phyloP scores from a whole-genome alignment of 2,888 invertebrate genomes.

The Scrobipalpa costella region DNA sequence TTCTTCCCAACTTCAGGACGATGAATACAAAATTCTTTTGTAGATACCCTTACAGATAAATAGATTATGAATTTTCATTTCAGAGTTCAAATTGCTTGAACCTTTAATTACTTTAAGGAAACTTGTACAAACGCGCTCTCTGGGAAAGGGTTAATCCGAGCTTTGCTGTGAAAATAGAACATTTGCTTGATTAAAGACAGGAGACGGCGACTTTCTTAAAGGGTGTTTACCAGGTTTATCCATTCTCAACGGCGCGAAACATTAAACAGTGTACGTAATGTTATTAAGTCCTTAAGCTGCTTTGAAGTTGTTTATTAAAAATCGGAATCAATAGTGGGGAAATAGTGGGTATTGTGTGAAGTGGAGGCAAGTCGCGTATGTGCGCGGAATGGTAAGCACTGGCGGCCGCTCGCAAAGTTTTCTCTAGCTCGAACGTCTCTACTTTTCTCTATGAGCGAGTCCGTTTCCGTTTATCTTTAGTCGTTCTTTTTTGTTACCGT shows the following conservation, averaged over 20 bases:
- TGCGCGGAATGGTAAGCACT: slow-evolving; percentile 54
- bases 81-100: slow-evolving; percentile 65
- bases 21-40: slow-evolving; percentile 45
- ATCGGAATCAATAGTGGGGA: slow-evolving; percentile 10
- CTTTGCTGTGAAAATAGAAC: slow-evolving; percentile 64
- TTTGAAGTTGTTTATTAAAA: slow-evolving; percentile 33
- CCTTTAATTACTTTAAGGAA: slow-evolving; percentile 71
- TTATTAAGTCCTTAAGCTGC: slow-evolving; percentile 28
- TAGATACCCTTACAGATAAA: slow-evolving; percentile 55
- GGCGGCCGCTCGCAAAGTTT: slow-evolving; percentile 67
- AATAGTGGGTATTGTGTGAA: slow-evolving; percentile 33
- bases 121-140: slow-evolving; percentile 65
- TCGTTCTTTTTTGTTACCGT: slow-evolving; percentile 67
- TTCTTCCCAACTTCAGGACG: slow-evolving; percentile 36
- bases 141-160: slow-evolving; percentile 61
- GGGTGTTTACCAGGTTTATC: slow-evolving; percentile 42
- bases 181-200: slow-evolving; percentile 61
- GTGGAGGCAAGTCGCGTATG: slow-evolving; percentile 52
- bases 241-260: slow-evolving; percentile 38
- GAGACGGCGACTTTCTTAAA: slow-evolving; percentile 46
- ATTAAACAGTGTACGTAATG: slow-evolving; percentile 40
- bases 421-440: slow-evolving; percentile 63
- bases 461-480: slow-evolving; percentile 77
- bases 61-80: slow-evolving; percentile 66
- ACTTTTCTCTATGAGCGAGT: slow-evolving; percentile 74